Conservation (phyloP, 2,113 vertebrate species). For the Chiloscyllium plagiosum region DNA sequence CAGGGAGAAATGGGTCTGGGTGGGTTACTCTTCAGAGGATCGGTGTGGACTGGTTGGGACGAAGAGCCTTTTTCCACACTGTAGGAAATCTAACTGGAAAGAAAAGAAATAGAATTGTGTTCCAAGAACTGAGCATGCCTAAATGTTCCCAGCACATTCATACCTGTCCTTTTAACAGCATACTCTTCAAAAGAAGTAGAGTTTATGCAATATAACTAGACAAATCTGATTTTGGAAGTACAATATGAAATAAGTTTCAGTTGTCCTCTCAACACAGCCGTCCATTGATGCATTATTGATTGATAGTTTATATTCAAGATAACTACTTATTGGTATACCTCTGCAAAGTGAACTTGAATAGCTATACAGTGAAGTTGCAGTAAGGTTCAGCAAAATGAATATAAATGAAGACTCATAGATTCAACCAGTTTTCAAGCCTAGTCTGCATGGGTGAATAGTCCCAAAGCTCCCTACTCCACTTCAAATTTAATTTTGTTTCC, state of each 20-base stretch:
- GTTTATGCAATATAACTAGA: not conserved
- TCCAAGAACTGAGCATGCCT: not conserved
- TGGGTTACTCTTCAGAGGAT: no score
- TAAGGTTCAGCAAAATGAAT: not conserved
- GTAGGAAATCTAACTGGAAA: not conserved
- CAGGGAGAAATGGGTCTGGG: no score
- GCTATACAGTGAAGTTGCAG: not conserved
- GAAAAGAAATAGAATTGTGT: not conserved
- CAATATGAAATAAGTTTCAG: not conserved
- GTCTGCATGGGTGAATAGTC: not conserved
- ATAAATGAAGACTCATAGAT: not conserved
- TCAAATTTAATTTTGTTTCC: conserved; percentile 13
- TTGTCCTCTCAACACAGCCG: not conserved
- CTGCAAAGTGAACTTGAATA: not conserved
- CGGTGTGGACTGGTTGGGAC: no score
- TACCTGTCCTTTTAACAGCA: not conserved
- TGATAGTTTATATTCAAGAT: not conserved
- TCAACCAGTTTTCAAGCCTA: not conserved
- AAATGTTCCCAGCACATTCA: not conserved
- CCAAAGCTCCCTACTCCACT: not conserved
- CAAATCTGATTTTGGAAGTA: not conserved
- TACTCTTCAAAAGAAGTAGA: not conserved
- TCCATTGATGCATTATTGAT: not conserved
- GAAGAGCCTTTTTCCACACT: no score
- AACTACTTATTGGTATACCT: not conserved